Conservation (phyloP, 2,797 vertebrate species). For the Darevskia nairensis region DNA sequence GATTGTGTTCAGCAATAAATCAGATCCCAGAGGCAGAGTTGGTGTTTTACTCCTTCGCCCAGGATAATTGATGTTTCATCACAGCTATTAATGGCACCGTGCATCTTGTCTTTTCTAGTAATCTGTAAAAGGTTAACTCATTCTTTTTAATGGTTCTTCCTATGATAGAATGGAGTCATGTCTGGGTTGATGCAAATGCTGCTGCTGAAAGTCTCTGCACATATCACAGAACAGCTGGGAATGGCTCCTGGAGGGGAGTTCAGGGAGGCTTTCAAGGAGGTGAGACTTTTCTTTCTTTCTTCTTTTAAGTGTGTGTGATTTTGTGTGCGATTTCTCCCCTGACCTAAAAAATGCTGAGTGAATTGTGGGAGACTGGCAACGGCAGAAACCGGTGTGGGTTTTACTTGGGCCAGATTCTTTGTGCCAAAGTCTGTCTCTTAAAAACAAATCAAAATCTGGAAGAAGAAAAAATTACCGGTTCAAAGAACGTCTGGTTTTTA, state of each 20-base stretch:
- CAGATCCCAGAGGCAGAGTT: conserved; percentile 3
- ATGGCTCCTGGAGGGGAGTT: conserved; percentile 99
- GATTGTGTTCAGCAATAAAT: conserved; percentile 21
- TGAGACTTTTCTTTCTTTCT: conserved; percentile 60
- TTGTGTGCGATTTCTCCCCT: background rate
- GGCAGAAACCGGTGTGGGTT: background rate
- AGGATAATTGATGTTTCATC: background rate
- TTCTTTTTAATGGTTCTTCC: background rate
- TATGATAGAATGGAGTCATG: conserved; percentile 92
- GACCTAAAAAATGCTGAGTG: background rate
- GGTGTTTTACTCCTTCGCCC: conserved; percentile 40
- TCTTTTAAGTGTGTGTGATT: no score
- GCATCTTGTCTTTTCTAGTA: background rate
- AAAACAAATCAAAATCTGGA: background rate
- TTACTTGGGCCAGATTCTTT: background rate
- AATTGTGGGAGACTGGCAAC: background rate
- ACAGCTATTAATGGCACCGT: conserved; percentile 2
- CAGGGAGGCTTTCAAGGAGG: conserved; percentile 97
- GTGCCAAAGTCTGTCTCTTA: background rate
- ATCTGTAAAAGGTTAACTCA: background rate
- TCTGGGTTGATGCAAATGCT: conserved; percentile 99
- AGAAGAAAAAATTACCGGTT: background rate
- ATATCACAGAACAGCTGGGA: conserved; percentile 98
- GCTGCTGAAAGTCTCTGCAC: conserved; percentile 96
- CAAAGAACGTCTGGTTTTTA: background rate